A percentile compares a stretch with the other conserved stretches of the same genome.
phyloP scores from a whole-genome alignment of 2,113 vertebrate genomes.

The Psittacus erithacus region DNA sequence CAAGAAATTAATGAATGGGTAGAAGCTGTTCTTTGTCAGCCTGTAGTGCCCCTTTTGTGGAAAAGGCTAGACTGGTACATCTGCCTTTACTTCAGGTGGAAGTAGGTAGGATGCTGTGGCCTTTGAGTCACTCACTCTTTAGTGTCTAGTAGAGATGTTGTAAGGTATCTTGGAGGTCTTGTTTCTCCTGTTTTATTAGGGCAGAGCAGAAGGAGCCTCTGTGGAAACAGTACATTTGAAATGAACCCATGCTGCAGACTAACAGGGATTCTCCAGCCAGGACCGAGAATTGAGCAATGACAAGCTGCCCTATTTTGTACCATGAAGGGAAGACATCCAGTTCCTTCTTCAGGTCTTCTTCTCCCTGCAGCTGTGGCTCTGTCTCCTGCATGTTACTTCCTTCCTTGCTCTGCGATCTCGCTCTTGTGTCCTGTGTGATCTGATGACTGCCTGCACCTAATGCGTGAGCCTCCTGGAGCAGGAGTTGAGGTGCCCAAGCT shows the following conservation, averaged over 20 bases:
- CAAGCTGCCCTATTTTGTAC: background rate
- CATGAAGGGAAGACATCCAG: background rate
- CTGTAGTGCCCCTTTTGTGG: background rate
- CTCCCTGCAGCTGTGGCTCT: background rate
- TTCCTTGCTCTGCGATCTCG: accelerated
- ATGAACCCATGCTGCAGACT: background rate
- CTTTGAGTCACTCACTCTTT: background rate
- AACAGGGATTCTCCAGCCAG: background rate
- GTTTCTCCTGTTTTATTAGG: background rate
- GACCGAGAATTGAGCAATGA: background rate
- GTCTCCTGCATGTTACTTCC: background rate
- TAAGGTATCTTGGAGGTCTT: background rate
- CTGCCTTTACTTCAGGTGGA: background rate
- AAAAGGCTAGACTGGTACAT: background rate
- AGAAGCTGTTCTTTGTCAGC: constrained; percentile 6
- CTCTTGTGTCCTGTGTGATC: background rate
- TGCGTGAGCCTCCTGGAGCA: background rate
- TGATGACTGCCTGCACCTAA: accelerated
- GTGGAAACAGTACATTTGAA: background rate
- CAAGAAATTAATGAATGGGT: constrained; percentile 39
- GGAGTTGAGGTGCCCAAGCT: background rate
- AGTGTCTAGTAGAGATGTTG: background rate
- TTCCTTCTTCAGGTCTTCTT: background rate
- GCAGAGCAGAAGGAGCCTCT: background rate
- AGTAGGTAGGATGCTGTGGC: background rate